These are phyloP conservation scores for Chlorops oryzae DNA, from an alignment of 1,140 invertebrate genomes.

Conservation along the genomic window DNA sequence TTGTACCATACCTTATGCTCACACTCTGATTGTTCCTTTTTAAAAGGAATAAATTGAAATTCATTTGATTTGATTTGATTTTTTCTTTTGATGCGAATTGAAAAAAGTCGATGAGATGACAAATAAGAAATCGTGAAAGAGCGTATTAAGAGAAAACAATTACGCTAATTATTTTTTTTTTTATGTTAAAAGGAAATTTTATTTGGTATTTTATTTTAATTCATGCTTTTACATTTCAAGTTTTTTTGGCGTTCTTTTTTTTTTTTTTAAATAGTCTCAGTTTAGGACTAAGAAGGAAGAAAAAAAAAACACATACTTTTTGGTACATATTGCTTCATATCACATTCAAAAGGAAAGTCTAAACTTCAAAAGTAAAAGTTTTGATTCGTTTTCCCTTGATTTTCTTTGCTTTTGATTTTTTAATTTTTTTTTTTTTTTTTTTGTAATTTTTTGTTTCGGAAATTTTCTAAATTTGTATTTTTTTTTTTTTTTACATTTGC, in stretches of 20 bases:
- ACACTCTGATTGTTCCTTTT: slow-evolving; percentile 38
- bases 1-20: slow-evolving; percentile 46
- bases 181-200: neutral
- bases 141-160: too few relatives aligned
- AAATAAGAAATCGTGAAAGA: too few relatives aligned
- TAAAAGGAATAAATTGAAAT: slow-evolving; percentile 24
- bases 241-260: neutral
- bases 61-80: slow-evolving; percentile 10
- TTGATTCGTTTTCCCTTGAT: too few relatives aligned
- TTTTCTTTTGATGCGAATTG: slow-evolving; percentile 16
- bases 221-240: neutral
- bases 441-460: neutral
- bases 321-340: too few relatives aligned
- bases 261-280: too few relatives aligned
- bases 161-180: neutral
- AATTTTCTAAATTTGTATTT: neutral
- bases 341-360: too few relatives aligned
- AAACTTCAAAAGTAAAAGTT: too few relatives aligned
- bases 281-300: too few relatives aligned
- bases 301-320: too few relatives aligned
- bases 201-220: neutral
- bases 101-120: too few relatives aligned
- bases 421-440: neutral
- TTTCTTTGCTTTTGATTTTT: neutral
- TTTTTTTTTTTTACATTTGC: neutral